Conservation (phyloP, 2,113 vertebrate genomes). For the Nothobranchius furzeri region DNA sequence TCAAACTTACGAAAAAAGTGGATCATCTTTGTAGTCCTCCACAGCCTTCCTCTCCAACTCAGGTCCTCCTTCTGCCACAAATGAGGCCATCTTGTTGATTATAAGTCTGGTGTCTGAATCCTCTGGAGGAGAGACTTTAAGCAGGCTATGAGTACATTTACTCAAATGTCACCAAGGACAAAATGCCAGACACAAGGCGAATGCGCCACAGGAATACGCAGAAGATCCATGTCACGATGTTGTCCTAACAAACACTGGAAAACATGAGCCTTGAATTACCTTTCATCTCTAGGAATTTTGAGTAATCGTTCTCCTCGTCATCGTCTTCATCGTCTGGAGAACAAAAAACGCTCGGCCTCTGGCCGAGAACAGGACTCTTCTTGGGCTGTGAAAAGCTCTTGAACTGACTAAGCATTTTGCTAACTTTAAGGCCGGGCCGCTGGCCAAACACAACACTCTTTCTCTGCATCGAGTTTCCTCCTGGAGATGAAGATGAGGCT, state of each 20-base stretch:
- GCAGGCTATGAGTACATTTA: slow-evolving; percentile 95
- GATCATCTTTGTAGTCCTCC: slow-evolving; percentile 94
- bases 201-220: slow-evolving; percentile 40
- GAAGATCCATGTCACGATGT: slow-evolving; percentile 39
- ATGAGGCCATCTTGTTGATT: slow-evolving; percentile 94
- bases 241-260: slow-evolving; percentile 38
- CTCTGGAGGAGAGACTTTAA: slow-evolving; percentile 99
- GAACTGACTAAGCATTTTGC: slow-evolving; percentile 85
- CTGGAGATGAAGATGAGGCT: slow-evolving; percentile 51
- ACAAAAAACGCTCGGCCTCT: slow-evolving; percentile 89
- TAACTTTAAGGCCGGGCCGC: slow-evolving; percentile 82
- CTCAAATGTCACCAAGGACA: slow-evolving; percentile 80
- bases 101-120: slow-evolving; percentile 89
- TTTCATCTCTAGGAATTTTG: slow-evolving; percentile 80
- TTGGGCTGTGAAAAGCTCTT: slow-evolving; percentile 87
- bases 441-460: slow-evolving; percentile 85
- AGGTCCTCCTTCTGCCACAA: slow-evolving; percentile 93
- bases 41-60: slow-evolving; percentile 91
- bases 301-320: slow-evolving; percentile 86
- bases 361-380: slow-evolving; percentile 81
- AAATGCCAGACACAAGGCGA: slow-evolving; percentile 59
- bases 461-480: slow-evolving; percentile 56
- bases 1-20: slow-evolving; percentile 88
- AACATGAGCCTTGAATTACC: slow-evolving; percentile 71
- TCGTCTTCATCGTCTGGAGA: slow-evolving; percentile 89